Base-by-base conservation (phyloP, 2,888 invertebrate species). In the Drosophila anceps region DNA sequence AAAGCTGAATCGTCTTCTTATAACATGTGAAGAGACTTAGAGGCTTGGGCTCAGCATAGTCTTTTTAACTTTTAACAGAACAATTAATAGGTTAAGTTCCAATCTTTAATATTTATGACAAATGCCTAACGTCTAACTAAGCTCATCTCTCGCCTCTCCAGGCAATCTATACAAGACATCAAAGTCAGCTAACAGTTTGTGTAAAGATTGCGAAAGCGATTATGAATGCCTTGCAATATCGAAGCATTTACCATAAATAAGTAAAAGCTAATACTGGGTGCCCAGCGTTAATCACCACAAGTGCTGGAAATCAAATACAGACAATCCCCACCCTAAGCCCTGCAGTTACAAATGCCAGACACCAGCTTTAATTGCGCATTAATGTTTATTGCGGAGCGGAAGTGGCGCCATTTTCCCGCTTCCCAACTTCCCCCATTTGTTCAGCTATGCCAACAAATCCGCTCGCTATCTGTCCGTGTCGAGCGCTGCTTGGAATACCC, bases 361-460 rank as follows among this genome's bases (percentile, higher is more conserved):
- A 84, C 69, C 75, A 73, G 82, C 84, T 87, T 89, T 86, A 86
- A 86, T 90, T 86, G 90, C 90, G 79, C 84, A 84, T 90, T 86
- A 90, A 90, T 87, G 86, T 86, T 86, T 86, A 86, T 86, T 87
- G 90, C 84, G 63, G 51, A 61, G 44, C 86, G 84, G 84, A 90
- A 85, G 84, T 88, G 89, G 81, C 89, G 88, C 90, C 90, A 80
- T 77, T 88, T 82, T 27, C 24, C 20, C 53, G 37, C 35, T 8
- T 24, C 29, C 31, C 48, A 15, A 33, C 27, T 37, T 37, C 33
- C 29, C 2, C 39, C 39, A 72, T 82, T 84, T 81, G 74, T 71
- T 73, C 67, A 53, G 20, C 44, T 46, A 43, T 66, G 51, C 31
- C 44, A 51, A 27, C 33, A 64, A 69, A 60, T 69, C 63, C 73